phyloP scores from a whole-genome alignment of 2,888 invertebrate species.

The Syritta pipiens region DNA sequence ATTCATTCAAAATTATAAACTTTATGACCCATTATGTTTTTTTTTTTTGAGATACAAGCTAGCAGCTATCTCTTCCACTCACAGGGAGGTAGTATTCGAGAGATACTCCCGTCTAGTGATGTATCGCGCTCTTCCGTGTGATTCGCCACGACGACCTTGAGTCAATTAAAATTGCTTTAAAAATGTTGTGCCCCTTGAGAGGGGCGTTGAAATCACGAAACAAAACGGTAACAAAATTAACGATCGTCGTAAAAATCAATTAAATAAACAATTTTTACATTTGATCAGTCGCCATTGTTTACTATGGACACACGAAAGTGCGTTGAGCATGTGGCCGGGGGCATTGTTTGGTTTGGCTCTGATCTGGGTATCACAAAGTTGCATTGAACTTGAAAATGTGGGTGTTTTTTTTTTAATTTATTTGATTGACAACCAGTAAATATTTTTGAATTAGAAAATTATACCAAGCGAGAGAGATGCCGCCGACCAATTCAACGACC shows the following conservation, averaged over 20 bases:
- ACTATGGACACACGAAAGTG: constrained; percentile 21
- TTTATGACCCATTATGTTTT: constrained; percentile 58
- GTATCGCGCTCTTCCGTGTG: constrained; percentile 8
- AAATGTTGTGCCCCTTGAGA: constrained; percentile 30
- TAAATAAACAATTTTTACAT: constrained; percentile 72
- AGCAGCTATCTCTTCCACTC: too few species aligned
- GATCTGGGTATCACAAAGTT: constrained; percentile 8
- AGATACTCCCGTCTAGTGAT: constrained; percentile 36
- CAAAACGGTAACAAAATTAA: constrained; percentile 71
- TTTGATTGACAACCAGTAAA: constrained; percentile 46
- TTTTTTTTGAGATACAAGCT: constrained; percentile 54
- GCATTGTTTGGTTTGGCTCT: too few species aligned
- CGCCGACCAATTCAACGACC: too few species aligned
- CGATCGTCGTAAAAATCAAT: constrained; percentile 72
- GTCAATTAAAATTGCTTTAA: constrained; percentile 52
- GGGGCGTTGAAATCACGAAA: constrained; percentile 57
- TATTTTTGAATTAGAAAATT: constrained; percentile 32
- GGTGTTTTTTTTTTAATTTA: constrained; percentile 19
- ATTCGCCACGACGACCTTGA: constrained; percentile 55
- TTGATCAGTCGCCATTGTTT: constrained; percentile 59
- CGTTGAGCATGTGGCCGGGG: too few species aligned
- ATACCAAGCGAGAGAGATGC: not conserved
- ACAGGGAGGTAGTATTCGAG: too few species aligned
- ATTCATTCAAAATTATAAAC: constrained; percentile 50
- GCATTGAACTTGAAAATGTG: constrained; percentile 48